Conservation (phyloP, 1,140 invertebrate species). For the Hydropsyche tenuis region DNA sequence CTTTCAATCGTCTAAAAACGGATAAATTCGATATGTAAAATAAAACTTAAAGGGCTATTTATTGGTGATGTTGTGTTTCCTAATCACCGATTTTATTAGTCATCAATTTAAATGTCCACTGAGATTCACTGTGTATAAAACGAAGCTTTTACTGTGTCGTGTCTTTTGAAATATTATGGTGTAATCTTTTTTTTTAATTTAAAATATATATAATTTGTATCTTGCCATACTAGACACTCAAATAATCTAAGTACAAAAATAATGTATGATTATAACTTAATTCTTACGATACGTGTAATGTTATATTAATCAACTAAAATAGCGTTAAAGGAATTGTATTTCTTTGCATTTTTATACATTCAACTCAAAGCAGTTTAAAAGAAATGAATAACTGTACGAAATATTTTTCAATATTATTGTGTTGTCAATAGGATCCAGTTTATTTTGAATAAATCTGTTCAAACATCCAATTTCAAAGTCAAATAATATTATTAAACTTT, state of each 20-base stretch:
- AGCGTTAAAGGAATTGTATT: constrained; percentile 25
- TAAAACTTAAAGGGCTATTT: not conserved
- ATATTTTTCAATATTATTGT: too few relatives aligned
- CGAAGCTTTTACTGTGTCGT: not conserved
- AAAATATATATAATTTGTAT: constrained; percentile 18
- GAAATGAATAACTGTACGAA: too few relatives aligned
- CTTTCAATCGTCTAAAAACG: not conserved
- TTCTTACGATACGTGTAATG: constrained; percentile 22
- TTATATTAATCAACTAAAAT: constrained; percentile 23
- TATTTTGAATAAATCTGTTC: too few relatives aligned
- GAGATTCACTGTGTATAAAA: constrained; percentile 2
- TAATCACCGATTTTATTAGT: not conserved
- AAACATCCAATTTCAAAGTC: too few relatives aligned
- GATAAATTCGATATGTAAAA: not conserved
- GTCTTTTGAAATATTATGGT: too few relatives aligned
- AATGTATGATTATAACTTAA: constrained; percentile 27
- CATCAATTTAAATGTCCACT: not conserved
- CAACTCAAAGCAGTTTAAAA: not conserved
- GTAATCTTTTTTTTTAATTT: not conserved
- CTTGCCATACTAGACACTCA: constrained; percentile 30
- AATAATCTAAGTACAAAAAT: constrained; percentile 33
- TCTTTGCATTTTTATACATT: constrained; percentile 31
- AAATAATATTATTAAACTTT: too few relatives aligned
- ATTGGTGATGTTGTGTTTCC: not conserved
- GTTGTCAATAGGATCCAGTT: too few relatives aligned